These are phyloP conservation scores for Eonycteris spelaea DNA, from an alignment of 2,113 vertebrate species.

Conservation along the genomic window DNA sequence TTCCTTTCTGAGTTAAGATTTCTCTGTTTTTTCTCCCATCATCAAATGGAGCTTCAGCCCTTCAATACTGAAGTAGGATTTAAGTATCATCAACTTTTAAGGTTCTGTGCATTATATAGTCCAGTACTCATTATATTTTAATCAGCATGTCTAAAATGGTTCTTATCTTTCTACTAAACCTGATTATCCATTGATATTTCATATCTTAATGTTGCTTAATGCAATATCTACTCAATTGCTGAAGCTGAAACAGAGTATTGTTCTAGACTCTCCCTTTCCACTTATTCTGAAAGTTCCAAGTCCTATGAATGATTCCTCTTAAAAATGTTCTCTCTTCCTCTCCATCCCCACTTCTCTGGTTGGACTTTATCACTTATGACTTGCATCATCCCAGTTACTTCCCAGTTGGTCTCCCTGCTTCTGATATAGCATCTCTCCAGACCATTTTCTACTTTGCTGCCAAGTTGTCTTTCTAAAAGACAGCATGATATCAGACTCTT, in stretches of 20 bases:
- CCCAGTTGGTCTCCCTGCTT: background rate
- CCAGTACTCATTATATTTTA: background rate
- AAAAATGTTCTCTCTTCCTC: background rate
- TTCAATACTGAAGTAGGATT: background rate
- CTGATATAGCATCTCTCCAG: background rate
- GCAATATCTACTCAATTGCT: background rate
- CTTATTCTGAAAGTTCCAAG: background rate
- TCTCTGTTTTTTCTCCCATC: background rate
- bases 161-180: background rate
- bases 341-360: background rate
- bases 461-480: background rate
- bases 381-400: background rate
- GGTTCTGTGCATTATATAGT: background rate
- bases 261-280: background rate
- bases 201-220: background rate
- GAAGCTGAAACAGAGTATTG: background rate
- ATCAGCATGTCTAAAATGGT: background rate
- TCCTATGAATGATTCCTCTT: background rate
- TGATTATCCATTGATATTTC: background rate
- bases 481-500: background rate
- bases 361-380: background rate
- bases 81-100: conserved; percentile 6
- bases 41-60: background rate
- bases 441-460: background rate
- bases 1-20: background rate